Conservation (phyloP, 2,113 vertebrate species). For the Seriola aureovittata region DNA sequence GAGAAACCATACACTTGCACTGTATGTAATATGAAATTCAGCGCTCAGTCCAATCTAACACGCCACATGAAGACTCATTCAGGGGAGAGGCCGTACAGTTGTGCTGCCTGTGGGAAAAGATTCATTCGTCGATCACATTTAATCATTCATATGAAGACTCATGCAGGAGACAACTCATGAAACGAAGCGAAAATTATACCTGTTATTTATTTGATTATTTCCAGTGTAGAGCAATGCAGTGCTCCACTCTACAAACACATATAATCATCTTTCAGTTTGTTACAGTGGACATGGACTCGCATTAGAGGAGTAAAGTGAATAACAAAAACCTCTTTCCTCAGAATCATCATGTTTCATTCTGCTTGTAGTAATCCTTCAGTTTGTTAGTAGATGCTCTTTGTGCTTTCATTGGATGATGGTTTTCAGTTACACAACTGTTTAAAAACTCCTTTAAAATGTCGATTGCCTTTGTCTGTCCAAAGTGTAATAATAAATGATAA, state of each 20-base stretch:
- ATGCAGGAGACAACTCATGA: slow-evolving; percentile 17
- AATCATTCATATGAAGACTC: slow-evolving; percentile 53
- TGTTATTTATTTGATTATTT: not conserved
- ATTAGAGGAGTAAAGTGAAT: not conserved
- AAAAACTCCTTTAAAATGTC: not conserved
- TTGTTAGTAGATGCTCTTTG: not conserved
- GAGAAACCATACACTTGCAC: slow-evolving; percentile 57
- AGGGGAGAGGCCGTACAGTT: slow-evolving; percentile 53
- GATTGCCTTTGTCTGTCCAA: not conserved
- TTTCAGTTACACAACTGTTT: not conserved
- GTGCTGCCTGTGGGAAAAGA: slow-evolving; percentile 47
- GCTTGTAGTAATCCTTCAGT: not conserved
- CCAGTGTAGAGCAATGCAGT: not conserved
- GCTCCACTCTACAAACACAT: too few species aligned
- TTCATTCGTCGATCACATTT: slow-evolving; percentile 58
- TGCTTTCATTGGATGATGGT: not conserved
- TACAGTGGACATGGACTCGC: not conserved
- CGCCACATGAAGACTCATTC: slow-evolving; percentile 67
- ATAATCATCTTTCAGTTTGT: not conserved
- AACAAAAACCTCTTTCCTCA: not conserved
- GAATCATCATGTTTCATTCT: not conserved
- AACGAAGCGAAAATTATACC: not conserved
- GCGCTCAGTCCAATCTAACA: slow-evolving; percentile 55
- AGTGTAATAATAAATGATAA: not conserved
- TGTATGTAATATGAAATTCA: slow-evolving; percentile 57